Base-by-base conservation (phyloP, 2,888 invertebrate species). In the Epsilonema sp. region DNA sequence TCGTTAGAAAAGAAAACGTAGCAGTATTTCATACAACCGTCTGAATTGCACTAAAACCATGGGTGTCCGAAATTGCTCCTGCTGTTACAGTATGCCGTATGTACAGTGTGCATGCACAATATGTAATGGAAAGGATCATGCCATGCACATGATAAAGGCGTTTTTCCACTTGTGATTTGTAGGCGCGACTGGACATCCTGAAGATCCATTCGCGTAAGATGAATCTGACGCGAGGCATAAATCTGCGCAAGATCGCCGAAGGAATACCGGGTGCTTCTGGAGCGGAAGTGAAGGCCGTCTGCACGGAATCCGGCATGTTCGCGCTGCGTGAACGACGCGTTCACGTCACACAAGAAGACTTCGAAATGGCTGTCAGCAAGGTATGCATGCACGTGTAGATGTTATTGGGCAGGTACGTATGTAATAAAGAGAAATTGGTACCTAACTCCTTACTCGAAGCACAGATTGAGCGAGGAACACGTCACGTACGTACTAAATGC, bases 301-400 rank as follows among this genome's bases (percentile, higher is more conserved):
- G n/a, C n/a, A 99, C 97, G 1, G 97, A 99, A 68, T 94, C 97
- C 46, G 97, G 97, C 45, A 97, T 97, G 97, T 99, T 97, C 58
- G 97, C 97, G 4, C 74, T 97, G 39, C 75, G 97, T 61, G 97
- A 94, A 67, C 76, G 94, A 50, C 76, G 92, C 56, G 90, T 94
- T 11, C 92, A 94, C 62, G 92, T 94, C 1, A 94, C 90, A 2
- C 92, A 94, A 67, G 92, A 94, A 73, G 94, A 94, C 70, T 94
- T 94, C 68, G 92, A 94, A 73, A 85, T 94, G 82, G 92, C 94
- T 1, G 94, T 94, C 1, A 90, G 92, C 40, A 94, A 94, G 74
- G 90, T 70, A 58, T 52, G 45, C n/a, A n/a, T n/a, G n/a, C n/a
- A n/a, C n/a, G n/a, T n/a, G n/a, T n/a, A n/a, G n/a, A n/a, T n/a